Evolutionary conservation across 1,140 invertebrate genomes (phyloP).

Genomic region (Macrobrachium nipponense): DNA sequence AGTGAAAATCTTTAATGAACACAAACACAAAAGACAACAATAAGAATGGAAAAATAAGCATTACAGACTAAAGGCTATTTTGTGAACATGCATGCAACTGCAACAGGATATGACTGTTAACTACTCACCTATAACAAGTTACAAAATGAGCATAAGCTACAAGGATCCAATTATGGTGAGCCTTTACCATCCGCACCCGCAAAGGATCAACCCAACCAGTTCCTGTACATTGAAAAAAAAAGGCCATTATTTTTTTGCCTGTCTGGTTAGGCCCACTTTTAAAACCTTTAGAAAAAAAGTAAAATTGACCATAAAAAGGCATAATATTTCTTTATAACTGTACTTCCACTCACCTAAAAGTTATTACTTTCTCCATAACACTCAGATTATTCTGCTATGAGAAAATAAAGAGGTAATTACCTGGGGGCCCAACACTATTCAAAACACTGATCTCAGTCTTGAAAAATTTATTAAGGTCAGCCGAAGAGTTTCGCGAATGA

Average conservation of each 20-base stretch:
- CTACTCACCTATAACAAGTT: constrained; percentile 85
- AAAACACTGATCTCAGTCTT: constrained; percentile 76
- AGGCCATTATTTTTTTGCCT: neutral
- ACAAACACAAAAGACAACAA: neutral
- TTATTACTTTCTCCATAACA: neutral
- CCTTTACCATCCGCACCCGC: constrained; percentile 92
- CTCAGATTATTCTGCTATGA: constrained; percentile 30
- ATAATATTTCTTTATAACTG: no score
- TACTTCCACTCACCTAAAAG: no score
- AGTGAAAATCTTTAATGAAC: no score
- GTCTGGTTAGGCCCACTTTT: neutral
- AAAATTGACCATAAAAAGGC: neutral
- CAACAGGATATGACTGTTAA: neutral
- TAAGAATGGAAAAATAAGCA: constrained; percentile 13
- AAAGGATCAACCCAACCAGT: constrained; percentile 82
- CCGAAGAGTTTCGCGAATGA: constrained; percentile 82
- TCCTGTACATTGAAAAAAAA: constrained; percentile 65
- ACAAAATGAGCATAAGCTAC: constrained; percentile 97
- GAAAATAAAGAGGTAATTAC: constrained; percentile 67
- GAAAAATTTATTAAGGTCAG: constrained; percentile 81
- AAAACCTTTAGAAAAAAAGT: neutral
- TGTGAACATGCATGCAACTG: no score
- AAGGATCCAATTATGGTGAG: constrained; percentile 98
- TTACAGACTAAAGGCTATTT: constrained; percentile 8
- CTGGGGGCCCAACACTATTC: constrained; percentile 75